A percentile compares a stretch with the other conserved stretches of the same genome.
Conservation (phyloP, 1,140 invertebrate species). For the Caenorhabditis remanei region DNA sequence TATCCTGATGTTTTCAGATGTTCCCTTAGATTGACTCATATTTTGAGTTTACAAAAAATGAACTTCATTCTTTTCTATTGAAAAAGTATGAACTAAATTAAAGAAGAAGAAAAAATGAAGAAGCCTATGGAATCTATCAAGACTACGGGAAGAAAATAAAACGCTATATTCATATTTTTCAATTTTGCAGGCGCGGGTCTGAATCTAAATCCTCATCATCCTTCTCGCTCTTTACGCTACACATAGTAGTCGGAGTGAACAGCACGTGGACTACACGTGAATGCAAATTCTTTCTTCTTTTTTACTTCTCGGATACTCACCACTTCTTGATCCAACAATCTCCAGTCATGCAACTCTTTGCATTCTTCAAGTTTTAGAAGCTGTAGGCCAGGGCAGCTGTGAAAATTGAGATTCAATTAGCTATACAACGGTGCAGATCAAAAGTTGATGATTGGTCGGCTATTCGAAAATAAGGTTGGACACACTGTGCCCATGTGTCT, state of each 20-base stretch:
- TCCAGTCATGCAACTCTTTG: neutral
- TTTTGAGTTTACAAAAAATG: no score
- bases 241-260: neutral
- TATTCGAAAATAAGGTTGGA: neutral
- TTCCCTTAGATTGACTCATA: no score
- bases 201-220: neutral
- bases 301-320: neutral
- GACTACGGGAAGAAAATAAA: neutral
- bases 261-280: slow-evolving; percentile 1
- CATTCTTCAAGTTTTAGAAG: neutral
- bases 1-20: no score
- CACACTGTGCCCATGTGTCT: neutral
- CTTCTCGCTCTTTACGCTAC: slow-evolving; percentile 12
- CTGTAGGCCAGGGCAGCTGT: neutral
- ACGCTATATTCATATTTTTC: slow-evolving; percentile 17
- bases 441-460: neutral
- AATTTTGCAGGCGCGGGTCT: neutral
- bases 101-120: neutral
- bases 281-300: slow-evolving; percentile 17
- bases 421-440: slow-evolving; percentile 5
- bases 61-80: no score
- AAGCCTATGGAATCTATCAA: neutral
- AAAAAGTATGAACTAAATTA: no score
- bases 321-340: neutral
- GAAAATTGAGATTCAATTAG: neutral